A percentile compares a stretch with the other conserved stretches of the same genome.
Evolutionary conservation across 2,888 invertebrate species (phyloP).

Genomic region (Torymus tubicola): DNA sequence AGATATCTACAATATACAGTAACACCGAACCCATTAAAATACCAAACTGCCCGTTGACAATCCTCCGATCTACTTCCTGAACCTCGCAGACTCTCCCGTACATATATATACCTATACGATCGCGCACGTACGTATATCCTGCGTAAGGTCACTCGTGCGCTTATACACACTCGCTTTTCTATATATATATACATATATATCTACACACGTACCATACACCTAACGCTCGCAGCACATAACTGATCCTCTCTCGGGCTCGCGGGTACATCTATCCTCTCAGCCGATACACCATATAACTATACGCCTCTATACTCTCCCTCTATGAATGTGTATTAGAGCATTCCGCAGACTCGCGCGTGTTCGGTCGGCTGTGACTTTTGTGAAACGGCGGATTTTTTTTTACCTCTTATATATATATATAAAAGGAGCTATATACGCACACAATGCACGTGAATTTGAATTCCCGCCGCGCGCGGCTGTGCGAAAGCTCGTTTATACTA

Average conservation of each 20-base stretch:
- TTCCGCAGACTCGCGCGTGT: constrained; percentile 9
- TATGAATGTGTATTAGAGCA: constrained; percentile 45
- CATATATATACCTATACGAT: background rate
- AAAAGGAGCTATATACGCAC: too few species aligned
- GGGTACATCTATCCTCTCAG: background rate
- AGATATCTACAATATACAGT: too few species aligned
- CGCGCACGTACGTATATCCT: constrained; percentile 3
- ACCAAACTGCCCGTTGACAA: too few species aligned
- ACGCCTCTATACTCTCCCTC: background rate
- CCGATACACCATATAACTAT: constrained; percentile 12
- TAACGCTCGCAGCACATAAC: constrained; percentile 2
- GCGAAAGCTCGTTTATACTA: too few species aligned
- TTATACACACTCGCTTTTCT: background rate
- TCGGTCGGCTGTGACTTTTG: constrained; percentile 49
- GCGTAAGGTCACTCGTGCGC: constrained; percentile 39
- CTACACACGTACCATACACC: too few species aligned
- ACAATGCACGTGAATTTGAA: too few species aligned
- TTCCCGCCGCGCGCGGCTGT: too few species aligned
- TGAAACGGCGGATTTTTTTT: background rate
- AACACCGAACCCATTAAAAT: too few species aligned
- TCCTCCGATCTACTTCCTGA: too few species aligned
- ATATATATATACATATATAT: too few species aligned
- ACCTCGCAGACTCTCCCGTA: too few species aligned
- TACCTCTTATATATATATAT: too few species aligned
- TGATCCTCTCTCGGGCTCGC: constrained; percentile 36